Conservation (phyloP, 2,888 invertebrate species). For the Drosophila monieri region DNA sequence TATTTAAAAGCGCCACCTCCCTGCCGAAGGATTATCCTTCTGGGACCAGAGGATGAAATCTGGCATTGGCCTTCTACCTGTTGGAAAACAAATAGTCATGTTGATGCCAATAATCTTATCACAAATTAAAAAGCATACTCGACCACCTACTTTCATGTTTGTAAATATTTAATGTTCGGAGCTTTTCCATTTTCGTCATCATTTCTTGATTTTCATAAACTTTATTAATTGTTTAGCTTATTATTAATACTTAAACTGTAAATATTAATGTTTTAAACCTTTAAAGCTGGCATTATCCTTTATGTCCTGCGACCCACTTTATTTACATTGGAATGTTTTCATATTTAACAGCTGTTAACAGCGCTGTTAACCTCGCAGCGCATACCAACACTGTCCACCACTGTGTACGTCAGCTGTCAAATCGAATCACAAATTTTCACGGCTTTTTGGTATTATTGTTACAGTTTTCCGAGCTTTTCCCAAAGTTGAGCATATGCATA, state of each 20-base stretch:
- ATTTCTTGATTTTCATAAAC: background rate
- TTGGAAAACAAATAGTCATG: background rate
- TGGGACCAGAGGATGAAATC: background rate
- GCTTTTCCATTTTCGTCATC: background rate
- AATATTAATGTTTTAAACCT: background rate
- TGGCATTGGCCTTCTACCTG: conserved; percentile 4
- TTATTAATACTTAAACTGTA: background rate
- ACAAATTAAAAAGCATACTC: conserved; percentile 12
- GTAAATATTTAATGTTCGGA: background rate
- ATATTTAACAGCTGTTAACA: background rate
- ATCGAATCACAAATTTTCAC: conserved; percentile 65
- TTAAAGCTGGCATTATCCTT: background rate
- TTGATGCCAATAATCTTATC: conserved; percentile 8
- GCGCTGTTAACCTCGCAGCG: background rate
- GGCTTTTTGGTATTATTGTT: conserved; percentile 35
- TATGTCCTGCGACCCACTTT: conserved; percentile 7
- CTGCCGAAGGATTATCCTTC: background rate
- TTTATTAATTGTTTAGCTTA: background rate
- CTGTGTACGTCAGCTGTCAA: conserved; percentile 76
- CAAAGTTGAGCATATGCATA: conserved; percentile 43
- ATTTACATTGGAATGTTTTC: background rate
- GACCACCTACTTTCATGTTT: conserved; percentile 1
- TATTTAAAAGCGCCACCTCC: background rate
- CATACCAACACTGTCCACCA: conserved; percentile 27
- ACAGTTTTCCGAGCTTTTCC: conserved; percentile 30